Evolutionary conservation across 2,797 vertebrate species (phyloP).

Genomic region (Gadopsis bispinosus): DNA sequence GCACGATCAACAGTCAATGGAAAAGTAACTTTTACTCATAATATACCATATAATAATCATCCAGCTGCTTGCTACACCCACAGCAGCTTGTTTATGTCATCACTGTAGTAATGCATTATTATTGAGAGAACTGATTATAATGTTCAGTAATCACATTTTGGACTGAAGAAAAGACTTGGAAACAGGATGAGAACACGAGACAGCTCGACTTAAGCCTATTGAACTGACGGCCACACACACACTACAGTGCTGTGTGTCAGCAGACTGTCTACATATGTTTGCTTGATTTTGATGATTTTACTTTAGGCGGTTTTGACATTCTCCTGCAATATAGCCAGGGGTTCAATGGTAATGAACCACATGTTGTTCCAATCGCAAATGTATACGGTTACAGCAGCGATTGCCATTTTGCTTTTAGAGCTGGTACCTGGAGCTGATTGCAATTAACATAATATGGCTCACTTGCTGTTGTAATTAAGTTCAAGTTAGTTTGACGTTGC

Average conservation of each 20-base stretch:
- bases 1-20: constrained; percentile 9
- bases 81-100: constrained; percentile 17
- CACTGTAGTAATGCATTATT: background rate
- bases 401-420: background rate
- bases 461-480: background rate
- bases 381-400: background rate
- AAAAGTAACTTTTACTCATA: constrained; percentile 6
- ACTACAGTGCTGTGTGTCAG: background rate
- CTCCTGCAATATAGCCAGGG: background rate
- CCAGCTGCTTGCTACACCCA: background rate
- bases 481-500: background rate
- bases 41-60: constrained; percentile 5
- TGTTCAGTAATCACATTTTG: background rate
- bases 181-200: background rate
- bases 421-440: background rate
- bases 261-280: background rate
- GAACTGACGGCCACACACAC: constrained; percentile 2
- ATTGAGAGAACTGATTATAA: background rate
- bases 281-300: background rate
- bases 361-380: background rate
- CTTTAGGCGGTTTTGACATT: background rate
- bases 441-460: constrained; percentile 2
- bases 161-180: background rate
- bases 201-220: background rate
- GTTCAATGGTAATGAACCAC: background rate